Conservation (phyloP, 2,888 invertebrate genomes). For the Lepidochitona cinerea region DNA sequence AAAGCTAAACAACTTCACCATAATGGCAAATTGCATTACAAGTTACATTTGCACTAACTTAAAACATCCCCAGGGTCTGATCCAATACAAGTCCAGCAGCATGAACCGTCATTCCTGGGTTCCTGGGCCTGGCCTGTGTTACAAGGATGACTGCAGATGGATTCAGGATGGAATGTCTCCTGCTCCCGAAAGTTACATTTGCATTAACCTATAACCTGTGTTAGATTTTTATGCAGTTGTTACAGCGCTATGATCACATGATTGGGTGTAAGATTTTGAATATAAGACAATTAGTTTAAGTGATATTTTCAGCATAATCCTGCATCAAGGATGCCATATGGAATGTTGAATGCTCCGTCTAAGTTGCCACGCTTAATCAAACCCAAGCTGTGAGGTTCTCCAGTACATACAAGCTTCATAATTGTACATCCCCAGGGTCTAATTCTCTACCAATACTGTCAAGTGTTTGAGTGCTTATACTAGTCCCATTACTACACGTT, state of each 20-base stretch:
- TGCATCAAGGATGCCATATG: too few relatives aligned
- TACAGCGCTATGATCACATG: too few relatives aligned
- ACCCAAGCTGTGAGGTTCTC: neutral
- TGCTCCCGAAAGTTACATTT: constrained; percentile 88
- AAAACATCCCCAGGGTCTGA: too few relatives aligned
- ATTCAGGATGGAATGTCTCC: constrained; percentile 85
- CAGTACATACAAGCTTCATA: neutral
- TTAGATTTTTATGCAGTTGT: too few relatives aligned
- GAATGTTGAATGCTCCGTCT: too few relatives aligned
- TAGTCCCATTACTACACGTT: constrained; percentile 56
- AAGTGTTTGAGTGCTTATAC: constrained; percentile 65
- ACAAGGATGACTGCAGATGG: constrained; percentile 92
- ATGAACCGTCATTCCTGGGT: constrained; percentile 86
- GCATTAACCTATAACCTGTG: too few relatives aligned
- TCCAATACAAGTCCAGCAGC: constrained; percentile 72
- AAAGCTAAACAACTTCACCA: too few relatives aligned
- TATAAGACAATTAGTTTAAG: too few relatives aligned
- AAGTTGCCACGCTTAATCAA: neutral
- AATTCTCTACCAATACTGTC: constrained; percentile 46
- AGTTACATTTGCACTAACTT: too few relatives aligned
- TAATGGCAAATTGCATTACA: too few relatives aligned
- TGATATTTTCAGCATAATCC: too few relatives aligned
- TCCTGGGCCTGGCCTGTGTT: constrained; percentile 91
- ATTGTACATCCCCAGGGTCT: neutral
- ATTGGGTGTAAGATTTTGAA: too few relatives aligned